Percentiles rank a stretch among this genome's conserved stretches.
These are phyloP conservation scores for Pteromalus puparum DNA, from an alignment of 1,140 invertebrate genomes.

Conservation along the genomic window DNA sequence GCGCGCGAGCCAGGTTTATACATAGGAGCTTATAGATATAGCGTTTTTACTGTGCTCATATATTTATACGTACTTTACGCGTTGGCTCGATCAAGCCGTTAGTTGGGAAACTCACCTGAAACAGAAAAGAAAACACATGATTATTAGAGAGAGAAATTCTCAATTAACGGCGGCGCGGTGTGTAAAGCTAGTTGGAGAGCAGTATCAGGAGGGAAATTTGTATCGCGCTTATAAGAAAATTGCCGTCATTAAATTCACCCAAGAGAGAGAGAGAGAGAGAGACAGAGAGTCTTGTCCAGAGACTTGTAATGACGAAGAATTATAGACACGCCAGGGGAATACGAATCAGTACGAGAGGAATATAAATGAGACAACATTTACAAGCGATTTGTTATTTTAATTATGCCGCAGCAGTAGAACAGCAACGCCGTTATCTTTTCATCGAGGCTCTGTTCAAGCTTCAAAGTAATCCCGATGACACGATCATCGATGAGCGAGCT, in stretches of 20 bases:
- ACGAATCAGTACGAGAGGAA: neutral
- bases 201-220: neutral
- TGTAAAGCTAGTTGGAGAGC: neutral
- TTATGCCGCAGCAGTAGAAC: neutral
- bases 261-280: no score
- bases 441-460: neutral
- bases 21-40: neutral
- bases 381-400: neutral
- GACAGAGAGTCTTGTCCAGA: neutral
- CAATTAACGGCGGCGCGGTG: neutral
- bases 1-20: neutral
- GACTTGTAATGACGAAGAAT: neutral
- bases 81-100: no score
- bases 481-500: conserved; percentile 26
- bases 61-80: no score
- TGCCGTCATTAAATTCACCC: neutral
- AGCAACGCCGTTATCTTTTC: neutral
- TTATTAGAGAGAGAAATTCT: neutral
- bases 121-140: neutral
- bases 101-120: neutral
- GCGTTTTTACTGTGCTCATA: no score
- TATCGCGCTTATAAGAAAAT: neutral
- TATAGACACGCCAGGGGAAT: neutral
- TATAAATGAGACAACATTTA: neutral
- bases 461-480: conserved; percentile 6